Evolutionary conservation across 2,888 invertebrate genomes (phyloP).

Genomic region (Pyralis farinalis): DNA sequence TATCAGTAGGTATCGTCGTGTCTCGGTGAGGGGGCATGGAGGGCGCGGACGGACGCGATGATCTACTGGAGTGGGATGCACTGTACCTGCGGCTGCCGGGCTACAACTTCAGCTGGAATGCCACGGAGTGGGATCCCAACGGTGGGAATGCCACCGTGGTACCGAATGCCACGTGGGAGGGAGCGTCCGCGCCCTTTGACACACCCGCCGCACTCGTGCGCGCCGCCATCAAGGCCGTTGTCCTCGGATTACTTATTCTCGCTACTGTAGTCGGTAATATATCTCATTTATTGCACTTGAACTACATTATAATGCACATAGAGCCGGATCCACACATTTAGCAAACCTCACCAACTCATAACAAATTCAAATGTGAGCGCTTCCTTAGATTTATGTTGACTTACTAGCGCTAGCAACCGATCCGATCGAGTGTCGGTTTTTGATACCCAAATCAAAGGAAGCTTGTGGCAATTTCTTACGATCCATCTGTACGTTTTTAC

Average conservation of each 20-base stretch:
- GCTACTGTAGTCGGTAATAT: conserved; percentile 83
- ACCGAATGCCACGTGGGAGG: conserved; percentile 63
- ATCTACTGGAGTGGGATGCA: conserved; percentile 67
- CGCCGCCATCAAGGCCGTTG: conserved; percentile 81
- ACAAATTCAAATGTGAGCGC: too few relatives aligned
- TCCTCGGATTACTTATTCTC: conserved; percentile 82
- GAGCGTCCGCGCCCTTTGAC: conserved; percentile 68
- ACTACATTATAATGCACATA: too few relatives aligned
- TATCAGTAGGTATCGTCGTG: conserved; percentile 47
- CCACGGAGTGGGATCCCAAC: conserved; percentile 50
- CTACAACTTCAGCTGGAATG: conserved; percentile 59
- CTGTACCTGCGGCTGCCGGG: conserved; percentile 56
- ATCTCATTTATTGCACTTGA: not conserved
- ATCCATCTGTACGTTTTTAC: too few relatives aligned
- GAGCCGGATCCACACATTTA: too few relatives aligned
- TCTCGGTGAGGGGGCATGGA: conserved; percentile 72
- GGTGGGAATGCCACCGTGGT: conserved; percentile 56
- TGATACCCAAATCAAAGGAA: too few relatives aligned
- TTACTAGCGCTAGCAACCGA: too few relatives aligned
- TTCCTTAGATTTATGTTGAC: too few relatives aligned
- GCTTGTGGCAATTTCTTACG: too few relatives aligned
- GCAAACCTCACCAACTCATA: too few relatives aligned
- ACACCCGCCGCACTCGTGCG: conserved; percentile 79
- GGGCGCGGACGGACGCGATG: conserved; percentile 69
- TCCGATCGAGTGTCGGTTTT: too few relatives aligned